Evolutionary conservation across 2,797 vertebrate species (phyloP), one percentile per base, ranked within the genome.

Genomic region (Myripristis jacobus): DNA sequence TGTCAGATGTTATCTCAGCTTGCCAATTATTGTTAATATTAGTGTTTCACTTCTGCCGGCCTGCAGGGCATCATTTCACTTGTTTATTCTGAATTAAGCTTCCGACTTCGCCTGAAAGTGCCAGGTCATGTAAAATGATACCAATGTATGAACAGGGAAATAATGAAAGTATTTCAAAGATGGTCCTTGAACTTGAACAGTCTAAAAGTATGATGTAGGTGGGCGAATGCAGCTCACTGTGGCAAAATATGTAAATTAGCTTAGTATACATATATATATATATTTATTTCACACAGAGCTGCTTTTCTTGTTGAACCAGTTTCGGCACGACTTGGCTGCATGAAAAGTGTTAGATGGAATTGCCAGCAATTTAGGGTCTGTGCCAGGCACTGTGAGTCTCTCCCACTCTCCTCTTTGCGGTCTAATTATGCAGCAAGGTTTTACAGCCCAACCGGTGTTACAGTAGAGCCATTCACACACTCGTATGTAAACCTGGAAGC

Each of bases 311-410:
- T 79, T 84, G 79, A 85, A 75, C 77, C 63, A 73, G 65, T 79
- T 81, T 81, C 64, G 57, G 65, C 15, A 73, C 66, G 73, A 77
- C 70, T 86, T 91, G 89, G 87, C 88, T 88, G 24, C 62, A 22
- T 25, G 44, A 71, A 80, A 78, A 87, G 71, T 80, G 75, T 79
- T 59, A 65, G 47, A 22, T 50, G 55, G 57, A 81, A 63, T 59
- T 78, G 85, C 81, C 80, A 83, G 79, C 57, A 69, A 36, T 70
- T 72, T 50, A 38, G 21, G 65, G 70, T 79, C 68, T 78, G 72
- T 83, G 80, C 85, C 86, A 91, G 72, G 82, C 77, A 64, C 70
- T 72, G 68, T 54, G 80, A 86, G 83, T 64, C 87, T 86, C 71
- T 88, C 81, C 85, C 87, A 79, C 31, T 87, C 84, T 76, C 63